Conservation (phyloP, 2,113 vertebrate genomes). For the Cryptomyrus ogoouensis region DNA sequence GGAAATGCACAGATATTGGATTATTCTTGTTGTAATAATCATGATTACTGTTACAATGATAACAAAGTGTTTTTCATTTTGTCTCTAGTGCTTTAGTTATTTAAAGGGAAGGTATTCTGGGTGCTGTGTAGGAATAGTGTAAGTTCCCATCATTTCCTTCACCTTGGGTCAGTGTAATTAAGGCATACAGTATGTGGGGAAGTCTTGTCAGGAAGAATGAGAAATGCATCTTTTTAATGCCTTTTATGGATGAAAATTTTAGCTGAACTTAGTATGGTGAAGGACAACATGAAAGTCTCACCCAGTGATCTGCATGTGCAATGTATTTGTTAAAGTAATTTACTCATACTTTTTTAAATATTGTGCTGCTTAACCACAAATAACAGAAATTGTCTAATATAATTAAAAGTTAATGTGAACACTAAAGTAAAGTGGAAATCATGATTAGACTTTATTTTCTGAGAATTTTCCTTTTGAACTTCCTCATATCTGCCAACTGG, state of each 20-base stretch:
- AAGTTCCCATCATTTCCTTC: not conserved
- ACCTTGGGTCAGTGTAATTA: not conserved
- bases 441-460: not conserved
- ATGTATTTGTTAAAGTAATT: not conserved
- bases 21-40: slow-evolving; percentile 9
- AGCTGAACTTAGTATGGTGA: not conserved
- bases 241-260: slow-evolving; percentile 1
- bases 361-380: not conserved
- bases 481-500: not conserved
- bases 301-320: not conserved
- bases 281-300: not conserved
- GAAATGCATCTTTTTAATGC: not conserved
- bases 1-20: not conserved
- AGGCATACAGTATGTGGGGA: not conserved
- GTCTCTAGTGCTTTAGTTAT: not conserved
- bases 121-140: not conserved
- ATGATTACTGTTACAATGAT: slow-evolving; percentile 3
- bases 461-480: not conserved
- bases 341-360: slow-evolving; percentile 7
- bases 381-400: slow-evolving; percentile 4
- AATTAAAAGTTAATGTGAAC: not conserved
- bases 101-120: not conserved
- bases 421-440: not conserved
- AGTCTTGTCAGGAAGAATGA: not conserved
- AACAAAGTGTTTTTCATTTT: slow-evolving; percentile 7